Percentiles rank a stretch among this genome's conserved stretches.
Conservation (phyloP, 2,888 invertebrate genomes). For the Orthosia incerta region DNA sequence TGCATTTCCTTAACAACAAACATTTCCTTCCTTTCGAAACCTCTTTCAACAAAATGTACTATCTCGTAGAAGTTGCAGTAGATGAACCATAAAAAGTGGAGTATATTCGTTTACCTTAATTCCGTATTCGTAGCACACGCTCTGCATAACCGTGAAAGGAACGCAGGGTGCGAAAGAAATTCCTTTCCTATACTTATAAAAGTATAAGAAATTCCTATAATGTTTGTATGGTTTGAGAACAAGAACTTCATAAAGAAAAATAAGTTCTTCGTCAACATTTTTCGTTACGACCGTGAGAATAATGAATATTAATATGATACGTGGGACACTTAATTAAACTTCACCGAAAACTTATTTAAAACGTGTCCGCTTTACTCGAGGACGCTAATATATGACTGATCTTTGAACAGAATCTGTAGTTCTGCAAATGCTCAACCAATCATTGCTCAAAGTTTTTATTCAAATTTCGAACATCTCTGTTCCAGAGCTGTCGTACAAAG, state of each 20-base stretch:
- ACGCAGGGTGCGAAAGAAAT: conserved; percentile 42
- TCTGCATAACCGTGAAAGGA: conserved; percentile 59
- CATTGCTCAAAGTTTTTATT: conserved; percentile 27
- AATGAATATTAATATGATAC: neutral
- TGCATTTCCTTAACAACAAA: neutral
- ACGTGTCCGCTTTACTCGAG: neutral
- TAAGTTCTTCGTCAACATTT: neutral
- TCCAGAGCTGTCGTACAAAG: conserved; percentile 15
- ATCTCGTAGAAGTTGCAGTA: conserved; percentile 50
- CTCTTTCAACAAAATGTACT: conserved; percentile 12
- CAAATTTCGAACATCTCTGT: conserved; percentile 12
- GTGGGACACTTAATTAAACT: neutral
- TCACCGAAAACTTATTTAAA: neutral
- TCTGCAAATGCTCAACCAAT: conserved; percentile 6
- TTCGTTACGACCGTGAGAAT: neutral
- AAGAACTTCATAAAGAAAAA: conserved; percentile 19
- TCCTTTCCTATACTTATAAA: conserved; percentile 30
- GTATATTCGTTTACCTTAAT: conserved; percentile 62
- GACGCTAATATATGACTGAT: neutral
- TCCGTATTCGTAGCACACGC: conserved; percentile 64
- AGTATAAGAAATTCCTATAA: conserved; percentile 35
- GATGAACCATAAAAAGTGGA: conserved; percentile 63
- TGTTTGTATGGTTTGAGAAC: conserved; percentile 17
- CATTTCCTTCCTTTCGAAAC: conserved; percentile 10
- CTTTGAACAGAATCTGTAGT: conserved; percentile 1